phyloP scores from a whole-genome alignment of 2,797 vertebrate genomes.

The Delichon dasypus region DNA sequence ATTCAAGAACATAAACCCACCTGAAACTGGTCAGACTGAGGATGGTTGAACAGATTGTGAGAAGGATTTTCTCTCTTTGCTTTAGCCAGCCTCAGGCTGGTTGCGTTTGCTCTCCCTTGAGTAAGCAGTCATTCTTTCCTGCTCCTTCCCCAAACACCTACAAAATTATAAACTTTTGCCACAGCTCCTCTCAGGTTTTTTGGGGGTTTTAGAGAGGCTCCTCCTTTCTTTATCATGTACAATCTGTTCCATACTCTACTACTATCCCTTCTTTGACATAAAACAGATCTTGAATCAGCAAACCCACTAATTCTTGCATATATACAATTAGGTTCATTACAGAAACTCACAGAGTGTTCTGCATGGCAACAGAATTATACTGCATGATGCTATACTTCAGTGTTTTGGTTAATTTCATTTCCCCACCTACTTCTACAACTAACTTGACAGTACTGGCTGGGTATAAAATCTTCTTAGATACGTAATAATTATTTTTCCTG shows the following conservation, averaged over 20 bases:
- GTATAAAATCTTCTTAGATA: background rate
- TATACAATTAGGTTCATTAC: background rate
- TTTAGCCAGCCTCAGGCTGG: background rate
- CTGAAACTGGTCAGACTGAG: background rate
- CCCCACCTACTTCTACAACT: background rate
- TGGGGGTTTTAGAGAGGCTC: fast-evolving
- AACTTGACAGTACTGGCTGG: background rate
- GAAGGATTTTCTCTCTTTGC: background rate
- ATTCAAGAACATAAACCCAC: background rate
- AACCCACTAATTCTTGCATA: background rate
- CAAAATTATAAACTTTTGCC: background rate
- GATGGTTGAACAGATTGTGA: background rate
- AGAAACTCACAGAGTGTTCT: background rate
- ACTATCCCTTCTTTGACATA: background rate
- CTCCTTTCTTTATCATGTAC: background rate
- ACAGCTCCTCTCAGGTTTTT: background rate
- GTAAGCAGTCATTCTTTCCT: background rate
- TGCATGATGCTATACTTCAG: background rate
- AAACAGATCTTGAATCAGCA: background rate
- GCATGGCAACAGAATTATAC: background rate
- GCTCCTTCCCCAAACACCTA: background rate
- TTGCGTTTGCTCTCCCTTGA: background rate
- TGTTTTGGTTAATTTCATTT: background rate
- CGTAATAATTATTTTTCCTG: background rate
- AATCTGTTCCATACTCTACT: background rate